These are phyloP conservation scores for Anser brachyrhynchus DNA, from an alignment of 2,113 vertebrate genomes.

Conservation along the genomic window DNA sequence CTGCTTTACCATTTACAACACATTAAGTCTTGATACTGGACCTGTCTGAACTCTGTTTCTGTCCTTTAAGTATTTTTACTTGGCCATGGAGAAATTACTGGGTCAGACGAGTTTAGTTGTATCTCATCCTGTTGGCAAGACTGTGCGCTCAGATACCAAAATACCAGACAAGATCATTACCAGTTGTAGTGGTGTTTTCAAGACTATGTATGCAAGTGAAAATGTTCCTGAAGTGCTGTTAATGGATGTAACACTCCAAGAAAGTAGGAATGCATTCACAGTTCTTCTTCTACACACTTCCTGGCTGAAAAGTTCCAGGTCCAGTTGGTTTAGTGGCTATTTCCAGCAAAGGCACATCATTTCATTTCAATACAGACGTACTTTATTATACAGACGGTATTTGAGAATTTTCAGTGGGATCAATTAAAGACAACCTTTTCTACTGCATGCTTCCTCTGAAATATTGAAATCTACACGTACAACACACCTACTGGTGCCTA, in stretches of 20 bases:
- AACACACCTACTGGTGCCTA: neutral
- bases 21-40: slow-evolving; percentile 5
- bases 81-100: neutral
- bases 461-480: neutral
- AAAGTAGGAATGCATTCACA: neutral
- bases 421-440: neutral
- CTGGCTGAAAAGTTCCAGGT: neutral
- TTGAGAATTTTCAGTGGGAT: slow-evolving; percentile 21
- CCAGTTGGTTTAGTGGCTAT: neutral
- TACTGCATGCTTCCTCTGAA: neutral
- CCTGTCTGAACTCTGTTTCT: neutral
- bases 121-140: neutral
- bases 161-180: neutral
- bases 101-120: neutral
- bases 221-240: neutral
- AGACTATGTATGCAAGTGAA: neutral
- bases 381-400: neutral
- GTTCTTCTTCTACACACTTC: neutral
- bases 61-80: slow-evolving; percentile 1
- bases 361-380: slow-evolving; percentile 24
- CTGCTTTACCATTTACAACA: slow-evolving; percentile 31
- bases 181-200: neutral
- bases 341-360: neutral
- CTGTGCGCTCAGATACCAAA: neutral
- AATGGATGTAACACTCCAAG: neutral